Percentiles rank a stretch among this genome's conserved stretches.
These are phyloP conservation scores for Eilema caniola DNA, from an alignment of 2,888 invertebrate species.

Conservation along the genomic window DNA sequence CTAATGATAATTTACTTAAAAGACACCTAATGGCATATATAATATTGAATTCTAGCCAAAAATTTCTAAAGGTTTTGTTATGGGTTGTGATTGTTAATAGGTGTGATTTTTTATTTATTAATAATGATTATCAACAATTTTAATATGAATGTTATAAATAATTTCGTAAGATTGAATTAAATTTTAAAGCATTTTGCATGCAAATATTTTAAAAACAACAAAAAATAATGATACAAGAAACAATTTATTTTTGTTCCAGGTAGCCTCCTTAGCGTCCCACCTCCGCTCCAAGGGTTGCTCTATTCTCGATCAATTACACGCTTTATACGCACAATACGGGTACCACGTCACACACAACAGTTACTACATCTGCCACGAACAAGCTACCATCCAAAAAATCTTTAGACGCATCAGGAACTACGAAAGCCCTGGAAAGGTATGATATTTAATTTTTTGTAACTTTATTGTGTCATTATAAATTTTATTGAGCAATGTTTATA, in stretches of 20 bases:
- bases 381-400: constrained; percentile 89
- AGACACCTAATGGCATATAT: no score
- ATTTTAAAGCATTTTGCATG: no score
- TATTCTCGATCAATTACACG: constrained; percentile 88
- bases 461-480: not conserved
- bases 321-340: constrained; percentile 95
- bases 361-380: constrained; percentile 95
- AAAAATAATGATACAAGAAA: not conserved
- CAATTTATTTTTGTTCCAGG: constrained; percentile 54
- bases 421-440: constrained; percentile 87
- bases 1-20: no score
- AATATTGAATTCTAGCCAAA: no score
- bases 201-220: no score
- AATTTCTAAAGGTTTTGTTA: no score
- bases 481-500: not conserved
- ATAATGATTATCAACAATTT: no score
- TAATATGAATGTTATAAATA: no score
- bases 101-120: no score
- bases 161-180: no score
- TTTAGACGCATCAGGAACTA: constrained; percentile 94
- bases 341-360: constrained; percentile 95
- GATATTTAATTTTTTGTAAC: not conserved
- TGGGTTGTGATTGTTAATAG: no score
- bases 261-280: constrained; percentile 83
- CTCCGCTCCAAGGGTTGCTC: constrained; percentile 87